phyloP scores from a whole-genome alignment of 2,113 vertebrate genomes.

The Cygnus buccinator region DNA sequence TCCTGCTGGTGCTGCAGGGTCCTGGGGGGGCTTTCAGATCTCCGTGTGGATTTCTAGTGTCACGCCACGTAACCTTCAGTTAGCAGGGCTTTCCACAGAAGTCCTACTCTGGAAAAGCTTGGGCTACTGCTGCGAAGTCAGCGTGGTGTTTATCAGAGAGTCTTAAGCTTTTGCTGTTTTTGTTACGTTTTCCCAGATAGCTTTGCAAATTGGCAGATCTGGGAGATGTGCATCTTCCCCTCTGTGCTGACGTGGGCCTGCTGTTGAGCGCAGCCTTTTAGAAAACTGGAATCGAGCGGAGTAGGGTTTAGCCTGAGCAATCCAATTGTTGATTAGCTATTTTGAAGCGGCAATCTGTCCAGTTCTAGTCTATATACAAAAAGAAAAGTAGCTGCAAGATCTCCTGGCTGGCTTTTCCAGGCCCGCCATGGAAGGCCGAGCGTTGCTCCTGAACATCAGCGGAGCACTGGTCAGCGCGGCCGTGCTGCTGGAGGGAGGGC shows the following conservation, averaged over 20 bases:
- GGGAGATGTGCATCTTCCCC: background rate
- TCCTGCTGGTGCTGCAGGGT: rapidly evolving
- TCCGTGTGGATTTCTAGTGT: too few species aligned
- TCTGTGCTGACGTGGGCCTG: rapidly evolving
- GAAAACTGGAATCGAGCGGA: background rate
- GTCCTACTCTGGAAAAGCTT: background rate
- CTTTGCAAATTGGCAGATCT: rapidly evolving
- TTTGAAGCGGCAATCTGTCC: background rate
- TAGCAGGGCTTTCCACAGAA: too few species aligned
- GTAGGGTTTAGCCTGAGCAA: background rate
- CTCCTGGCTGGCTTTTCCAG: background rate
- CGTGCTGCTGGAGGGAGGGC: background rate
- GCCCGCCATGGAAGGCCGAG: background rate
- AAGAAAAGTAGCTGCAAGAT: background rate
- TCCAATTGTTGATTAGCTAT: rapidly evolving
- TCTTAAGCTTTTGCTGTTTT: background rate
- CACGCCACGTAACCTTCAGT: too few species aligned
- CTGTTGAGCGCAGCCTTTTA: background rate
- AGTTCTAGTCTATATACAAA: too few species aligned
- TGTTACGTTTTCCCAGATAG: rapidly evolving
- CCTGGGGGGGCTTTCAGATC: too few species aligned
- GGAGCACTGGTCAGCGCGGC: too few species aligned
- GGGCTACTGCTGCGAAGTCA: background rate
- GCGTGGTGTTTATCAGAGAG: background rate
- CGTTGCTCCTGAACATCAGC: rapidly evolving